phyloP scores from a whole-genome alignment of 1,140 invertebrate species.

The Brachionus plicatilis region DNA sequence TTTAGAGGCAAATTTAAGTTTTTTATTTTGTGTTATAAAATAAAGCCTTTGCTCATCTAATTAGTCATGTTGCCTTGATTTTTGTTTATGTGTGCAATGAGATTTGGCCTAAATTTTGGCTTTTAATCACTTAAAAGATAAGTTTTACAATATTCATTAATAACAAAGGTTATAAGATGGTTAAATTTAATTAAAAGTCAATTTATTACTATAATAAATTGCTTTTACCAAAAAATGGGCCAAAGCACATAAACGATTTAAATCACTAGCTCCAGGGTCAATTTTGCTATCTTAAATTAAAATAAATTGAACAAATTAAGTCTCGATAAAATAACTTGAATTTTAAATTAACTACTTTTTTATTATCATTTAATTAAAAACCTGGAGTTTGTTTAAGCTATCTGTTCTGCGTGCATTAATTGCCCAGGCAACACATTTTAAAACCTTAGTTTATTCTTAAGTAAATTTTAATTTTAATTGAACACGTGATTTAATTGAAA shows the following conservation, averaged over 20 bases:
- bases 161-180: background rate
- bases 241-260: background rate
- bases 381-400: background rate
- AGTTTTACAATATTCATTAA: background rate
- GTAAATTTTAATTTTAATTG: background rate
- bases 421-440: background rate
- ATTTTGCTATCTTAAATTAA: background rate
- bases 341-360: background rate
- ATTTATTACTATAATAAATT: background rate
- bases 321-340: background rate
- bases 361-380: background rate
- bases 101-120: background rate
- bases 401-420: background rate
- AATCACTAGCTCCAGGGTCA: background rate
- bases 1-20: background rate
- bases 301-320: background rate
- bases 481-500: background rate
- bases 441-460: background rate
- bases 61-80: background rate
- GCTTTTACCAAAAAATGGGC: background rate
- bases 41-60: background rate
- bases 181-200: conserved; percentile 1
- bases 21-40: background rate
- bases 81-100: background rate
- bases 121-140: background rate